Evolutionary conservation across 2,797 vertebrate species (phyloP).

Genomic region (Cheirogaleus major): DNA sequence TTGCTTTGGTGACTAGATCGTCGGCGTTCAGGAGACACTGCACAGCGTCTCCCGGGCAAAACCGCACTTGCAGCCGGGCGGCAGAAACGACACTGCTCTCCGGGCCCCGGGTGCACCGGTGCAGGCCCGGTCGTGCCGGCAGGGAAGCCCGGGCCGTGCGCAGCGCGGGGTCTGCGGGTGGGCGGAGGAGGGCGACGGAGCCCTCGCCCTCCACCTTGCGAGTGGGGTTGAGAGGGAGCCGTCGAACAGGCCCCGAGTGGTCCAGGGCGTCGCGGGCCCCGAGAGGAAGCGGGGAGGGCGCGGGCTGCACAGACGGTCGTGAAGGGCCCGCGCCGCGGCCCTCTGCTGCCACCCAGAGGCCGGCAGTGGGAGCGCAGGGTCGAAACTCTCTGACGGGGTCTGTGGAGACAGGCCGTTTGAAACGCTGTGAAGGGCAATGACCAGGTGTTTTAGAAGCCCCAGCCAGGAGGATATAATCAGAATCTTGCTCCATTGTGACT

Average conservation of each 20-base stretch:
- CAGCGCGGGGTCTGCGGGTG: background rate
- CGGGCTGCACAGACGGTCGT: background rate
- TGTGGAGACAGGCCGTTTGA: background rate
- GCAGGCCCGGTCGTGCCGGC: background rate
- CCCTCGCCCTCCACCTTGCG: background rate
- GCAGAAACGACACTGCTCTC: background rate
- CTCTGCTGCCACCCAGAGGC: constrained; percentile 18
- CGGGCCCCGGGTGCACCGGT: background rate
- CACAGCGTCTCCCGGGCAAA: background rate
- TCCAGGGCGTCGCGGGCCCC: background rate
- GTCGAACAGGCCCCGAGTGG: background rate
- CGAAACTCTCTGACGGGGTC: background rate
- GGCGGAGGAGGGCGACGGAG: background rate
- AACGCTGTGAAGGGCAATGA: background rate
- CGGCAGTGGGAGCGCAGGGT: background rate
- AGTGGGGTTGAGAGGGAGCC: background rate
- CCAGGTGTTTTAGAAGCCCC: background rate
- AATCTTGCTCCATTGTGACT: background rate
- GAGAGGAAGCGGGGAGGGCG: background rate
- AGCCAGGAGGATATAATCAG: background rate
- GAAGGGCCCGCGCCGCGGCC: too few species aligned
- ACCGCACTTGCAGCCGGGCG: background rate
- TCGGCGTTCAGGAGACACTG: background rate
- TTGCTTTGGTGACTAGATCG: background rate
- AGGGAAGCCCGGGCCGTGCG: background rate